A percentile compares a stretch with the other conserved stretches of the same genome.
phyloP scores from a whole-genome alignment of 2,113 vertebrate genomes.

The Urocolius indicus region DNA sequence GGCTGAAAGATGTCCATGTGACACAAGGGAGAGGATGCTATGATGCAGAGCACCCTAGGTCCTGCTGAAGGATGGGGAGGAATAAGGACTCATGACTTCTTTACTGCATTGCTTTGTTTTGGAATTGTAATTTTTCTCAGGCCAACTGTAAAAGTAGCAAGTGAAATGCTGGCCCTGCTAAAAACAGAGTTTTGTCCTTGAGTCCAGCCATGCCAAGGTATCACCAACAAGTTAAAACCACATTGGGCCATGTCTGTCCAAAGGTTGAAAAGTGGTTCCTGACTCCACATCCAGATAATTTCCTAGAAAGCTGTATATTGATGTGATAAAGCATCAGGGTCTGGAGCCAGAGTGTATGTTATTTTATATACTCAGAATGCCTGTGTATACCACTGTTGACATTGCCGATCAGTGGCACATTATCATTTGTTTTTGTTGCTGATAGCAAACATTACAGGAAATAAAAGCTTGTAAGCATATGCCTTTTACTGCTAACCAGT shows the following conservation, averaged over 20 bases:
- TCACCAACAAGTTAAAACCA: slow-evolving; percentile 11
- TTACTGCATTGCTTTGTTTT: background rate
- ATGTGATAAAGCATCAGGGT: slow-evolving; percentile 35
- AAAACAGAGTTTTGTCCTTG: slow-evolving; percentile 14
- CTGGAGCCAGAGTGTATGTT: slow-evolving; percentile 49
- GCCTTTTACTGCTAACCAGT: background rate
- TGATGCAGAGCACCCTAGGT: background rate
- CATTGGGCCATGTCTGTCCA: slow-evolving; percentile 26
- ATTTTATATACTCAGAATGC: slow-evolving; percentile 43
- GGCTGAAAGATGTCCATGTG: background rate
- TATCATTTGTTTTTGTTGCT: slow-evolving; percentile 51
- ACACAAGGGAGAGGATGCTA: background rate
- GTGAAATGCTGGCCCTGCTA: background rate
- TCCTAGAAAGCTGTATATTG: slow-evolving; percentile 63
- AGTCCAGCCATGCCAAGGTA: background rate
- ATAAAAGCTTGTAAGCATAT: background rate
- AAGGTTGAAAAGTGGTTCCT: slow-evolving; percentile 36
- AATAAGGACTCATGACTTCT: background rate
- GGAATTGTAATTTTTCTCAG: background rate
- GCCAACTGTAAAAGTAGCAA: background rate
- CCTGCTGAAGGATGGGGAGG: background rate
- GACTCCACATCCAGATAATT: slow-evolving; percentile 41
- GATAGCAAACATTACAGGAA: slow-evolving; percentile 14
- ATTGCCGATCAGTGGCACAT: slow-evolving; percentile 44
- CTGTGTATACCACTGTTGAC: slow-evolving; percentile 28